phyloP scores from a whole-genome alignment of 1,140 invertebrate species.

The Platyscapa corneri region DNA sequence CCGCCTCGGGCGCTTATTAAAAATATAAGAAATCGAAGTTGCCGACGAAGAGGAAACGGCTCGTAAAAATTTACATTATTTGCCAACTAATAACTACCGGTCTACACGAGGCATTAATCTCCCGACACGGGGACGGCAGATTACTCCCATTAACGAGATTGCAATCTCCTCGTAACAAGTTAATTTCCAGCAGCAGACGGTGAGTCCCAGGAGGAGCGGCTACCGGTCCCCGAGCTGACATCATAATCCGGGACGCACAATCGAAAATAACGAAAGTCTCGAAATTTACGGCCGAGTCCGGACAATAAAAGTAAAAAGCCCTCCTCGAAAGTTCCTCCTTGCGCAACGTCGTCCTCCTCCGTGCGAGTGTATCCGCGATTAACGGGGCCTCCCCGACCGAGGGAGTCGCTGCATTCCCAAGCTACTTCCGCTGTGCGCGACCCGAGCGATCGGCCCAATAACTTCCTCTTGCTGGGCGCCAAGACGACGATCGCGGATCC shows the following conservation, averaged over 20 bases:
- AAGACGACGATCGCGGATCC: too few relatives aligned
- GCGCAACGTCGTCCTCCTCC: neutral
- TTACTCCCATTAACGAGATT: neutral
- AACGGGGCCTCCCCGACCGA: neutral
- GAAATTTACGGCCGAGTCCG: neutral
- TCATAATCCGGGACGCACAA: neutral
- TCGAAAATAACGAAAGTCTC: constrained; percentile 23
- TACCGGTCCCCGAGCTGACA: neutral
- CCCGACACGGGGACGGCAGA: too few relatives aligned
- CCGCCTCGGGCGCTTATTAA: too few relatives aligned
- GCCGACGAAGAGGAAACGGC: too few relatives aligned
- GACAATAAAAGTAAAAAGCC: neutral
- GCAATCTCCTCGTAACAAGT: neutral
- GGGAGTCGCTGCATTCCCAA: neutral
- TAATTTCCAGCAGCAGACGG: neutral
- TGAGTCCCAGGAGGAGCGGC: neutral
- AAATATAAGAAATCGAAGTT: too few relatives aligned
- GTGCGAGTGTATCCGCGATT: neutral
- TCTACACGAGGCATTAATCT: neutral
- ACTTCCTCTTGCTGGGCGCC: too few relatives aligned
- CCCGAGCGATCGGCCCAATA: too few relatives aligned
- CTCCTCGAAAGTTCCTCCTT: neutral
- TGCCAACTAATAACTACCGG: too few relatives aligned
- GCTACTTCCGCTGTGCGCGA: too few relatives aligned
- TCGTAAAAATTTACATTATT: too few relatives aligned